Conservation (phyloP, 1,140 invertebrate genomes). For the Penaeus japonicus region DNA sequence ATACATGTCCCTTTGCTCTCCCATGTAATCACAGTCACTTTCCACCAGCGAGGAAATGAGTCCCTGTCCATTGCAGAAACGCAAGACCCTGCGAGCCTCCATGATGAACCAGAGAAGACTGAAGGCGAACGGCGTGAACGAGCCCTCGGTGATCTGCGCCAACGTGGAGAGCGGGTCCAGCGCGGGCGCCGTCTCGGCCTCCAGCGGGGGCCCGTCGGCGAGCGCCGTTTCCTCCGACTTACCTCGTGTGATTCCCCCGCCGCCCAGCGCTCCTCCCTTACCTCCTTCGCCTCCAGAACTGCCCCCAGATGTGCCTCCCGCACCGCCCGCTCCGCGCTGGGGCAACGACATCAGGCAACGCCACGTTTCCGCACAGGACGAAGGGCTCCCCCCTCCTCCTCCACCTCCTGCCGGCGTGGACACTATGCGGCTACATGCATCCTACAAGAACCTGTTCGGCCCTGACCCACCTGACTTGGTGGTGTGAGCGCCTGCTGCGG, state of each 20-base stretch:
- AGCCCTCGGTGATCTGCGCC: constrained; percentile 62
- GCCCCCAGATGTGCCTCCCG: constrained; percentile 57
- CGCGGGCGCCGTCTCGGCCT: neutral
- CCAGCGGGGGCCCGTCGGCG: neutral
- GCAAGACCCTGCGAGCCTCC: constrained; percentile 80
- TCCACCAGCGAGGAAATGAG: too few species aligned
- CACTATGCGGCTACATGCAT: constrained; percentile 53
- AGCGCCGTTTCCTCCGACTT: constrained; percentile 37
- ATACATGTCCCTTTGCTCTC: neutral
- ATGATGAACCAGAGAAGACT: constrained; percentile 78
- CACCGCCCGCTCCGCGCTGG: constrained; percentile 57
- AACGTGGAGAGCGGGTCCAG: constrained; percentile 50
- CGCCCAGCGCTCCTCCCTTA: constrained; percentile 49
- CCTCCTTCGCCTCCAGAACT: constrained; percentile 47
- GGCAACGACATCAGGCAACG: constrained; percentile 58
- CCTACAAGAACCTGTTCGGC: constrained; percentile 59
- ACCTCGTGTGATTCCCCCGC: constrained; percentile 53
- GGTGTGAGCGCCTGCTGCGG: constrained; percentile 52
- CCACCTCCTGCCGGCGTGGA: constrained; percentile 58
- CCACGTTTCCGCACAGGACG: constrained; percentile 54
- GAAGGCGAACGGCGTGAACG: constrained; percentile 82
- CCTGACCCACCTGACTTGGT: constrained; percentile 58
- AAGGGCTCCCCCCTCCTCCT: constrained; percentile 55
- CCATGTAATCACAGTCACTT: neutral
- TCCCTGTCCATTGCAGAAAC: constrained; percentile 72